Evolutionary conservation across 30 jellyfish, hydroid and myxozoan species (phyloP).

Genomic region (Clytia hemisphaerica): DNA sequence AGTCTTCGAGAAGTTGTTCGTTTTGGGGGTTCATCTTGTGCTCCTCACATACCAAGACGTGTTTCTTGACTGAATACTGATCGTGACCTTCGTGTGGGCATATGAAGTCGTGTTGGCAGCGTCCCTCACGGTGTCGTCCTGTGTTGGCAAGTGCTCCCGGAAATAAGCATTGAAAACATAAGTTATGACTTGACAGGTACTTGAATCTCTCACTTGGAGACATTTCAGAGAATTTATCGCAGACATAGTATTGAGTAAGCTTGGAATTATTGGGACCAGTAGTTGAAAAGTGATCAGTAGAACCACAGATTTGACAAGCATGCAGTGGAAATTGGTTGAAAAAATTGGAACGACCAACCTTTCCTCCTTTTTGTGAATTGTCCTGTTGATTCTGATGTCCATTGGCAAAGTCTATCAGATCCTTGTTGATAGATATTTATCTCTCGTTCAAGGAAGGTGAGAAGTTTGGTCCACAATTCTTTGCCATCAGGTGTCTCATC

Average conservation of each 20-base stretch:
- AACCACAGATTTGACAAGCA: neutral
- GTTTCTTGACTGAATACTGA: neutral
- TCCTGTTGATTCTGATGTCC: too few species aligned
- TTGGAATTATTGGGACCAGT: neutral
- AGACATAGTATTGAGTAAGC: neutral
- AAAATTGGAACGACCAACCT: too few species aligned
- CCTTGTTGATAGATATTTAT: neutral
- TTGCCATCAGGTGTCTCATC: constrained; percentile 5
- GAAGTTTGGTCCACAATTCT: neutral
- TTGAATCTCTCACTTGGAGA: neutral
- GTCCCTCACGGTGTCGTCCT: neutral
- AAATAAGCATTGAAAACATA: constrained; percentile 10
- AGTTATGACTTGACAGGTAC: neutral
- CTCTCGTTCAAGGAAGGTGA: neutral
- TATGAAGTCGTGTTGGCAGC: constrained; percentile 3
- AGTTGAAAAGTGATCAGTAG: constrained; percentile 4
- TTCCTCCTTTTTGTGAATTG: too few species aligned
- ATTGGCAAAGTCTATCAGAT: neutral
- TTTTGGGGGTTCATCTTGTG: neutral
- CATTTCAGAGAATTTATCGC: constrained; percentile 3
- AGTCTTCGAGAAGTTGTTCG: neutral
- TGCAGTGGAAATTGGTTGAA: neutral
- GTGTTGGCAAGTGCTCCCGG: constrained; percentile 1
- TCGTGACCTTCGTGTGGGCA: constrained; percentile 6
- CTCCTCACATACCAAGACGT: constrained; percentile 16